Conservation (phyloP, 2,888 invertebrate species). For the Drosophila histrio region DNA sequence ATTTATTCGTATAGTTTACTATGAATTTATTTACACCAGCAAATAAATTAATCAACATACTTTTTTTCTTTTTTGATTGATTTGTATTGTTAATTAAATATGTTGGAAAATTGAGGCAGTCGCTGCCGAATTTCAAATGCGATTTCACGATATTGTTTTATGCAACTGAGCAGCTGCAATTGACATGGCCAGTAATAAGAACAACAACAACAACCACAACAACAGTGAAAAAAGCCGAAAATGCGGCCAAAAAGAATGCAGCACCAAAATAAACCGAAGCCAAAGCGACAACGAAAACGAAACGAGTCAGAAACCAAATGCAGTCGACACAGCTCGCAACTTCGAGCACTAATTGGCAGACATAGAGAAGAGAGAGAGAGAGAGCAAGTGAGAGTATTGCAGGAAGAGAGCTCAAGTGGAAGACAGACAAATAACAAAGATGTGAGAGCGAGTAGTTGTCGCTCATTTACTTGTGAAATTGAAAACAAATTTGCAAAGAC, state of each 20-base stretch:
- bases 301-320: conserved; percentile 58
- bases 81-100: conserved; percentile 12
- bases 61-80: conserved; percentile 24
- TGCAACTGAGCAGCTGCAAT: conserved; percentile 68
- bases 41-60: conserved; percentile 5
- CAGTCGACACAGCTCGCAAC: conserved; percentile 45
- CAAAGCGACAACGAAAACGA: conserved; percentile 45
- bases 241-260: conserved; percentile 72
- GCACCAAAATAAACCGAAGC: conserved; percentile 75
- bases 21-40: background rate
- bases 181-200: conserved; percentile 54
- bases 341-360: conserved; percentile 56
- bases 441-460: conserved; percentile 25
- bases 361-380: conserved; percentile 14
- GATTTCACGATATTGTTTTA: conserved; percentile 61
- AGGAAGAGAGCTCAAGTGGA: conserved; percentile 2
- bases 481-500: conserved; percentile 36
- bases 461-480: conserved; percentile 65
- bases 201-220: conserved; percentile 26
- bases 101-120: conserved; percentile 16
- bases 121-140: conserved; percentile 43
- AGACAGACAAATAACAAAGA: background rate
- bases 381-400: background rate
- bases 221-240: conserved; percentile 46
- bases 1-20: conserved; percentile 1